Evolutionary conservation across 2,113 vertebrate species (phyloP).

Genomic region (Trachemys scripta): DNA sequence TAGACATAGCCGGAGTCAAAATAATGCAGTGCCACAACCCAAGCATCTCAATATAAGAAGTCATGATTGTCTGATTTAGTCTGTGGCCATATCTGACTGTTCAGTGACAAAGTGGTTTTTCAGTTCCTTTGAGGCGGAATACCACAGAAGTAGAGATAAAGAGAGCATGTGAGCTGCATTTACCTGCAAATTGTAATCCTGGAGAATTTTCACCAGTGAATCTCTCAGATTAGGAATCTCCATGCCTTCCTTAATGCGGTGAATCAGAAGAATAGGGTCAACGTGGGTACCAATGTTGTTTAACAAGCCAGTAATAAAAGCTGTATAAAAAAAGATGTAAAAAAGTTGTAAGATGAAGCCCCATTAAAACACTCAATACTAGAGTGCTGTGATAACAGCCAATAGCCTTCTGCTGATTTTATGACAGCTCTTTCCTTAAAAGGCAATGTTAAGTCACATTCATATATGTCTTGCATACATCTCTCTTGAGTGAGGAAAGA

Average conservation of each 20-base stretch:
- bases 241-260: conserved; percentile 98
- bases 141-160: background rate
- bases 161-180: background rate
- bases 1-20: background rate
- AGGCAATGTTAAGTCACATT: background rate
- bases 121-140: background rate
- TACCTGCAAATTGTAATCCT: conserved; percentile 98
- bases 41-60: background rate
- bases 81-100: background rate
- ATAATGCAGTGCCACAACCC: background rate
- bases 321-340: conserved; percentile 73
- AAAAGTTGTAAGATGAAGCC: background rate
- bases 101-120: background rate
- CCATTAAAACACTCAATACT: background rate
- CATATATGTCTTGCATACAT: background rate
- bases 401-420: background rate
- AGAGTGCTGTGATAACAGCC: background rate
- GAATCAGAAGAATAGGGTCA: conserved; percentile 96
- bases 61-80: background rate
- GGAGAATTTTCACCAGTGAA: conserved; percentile 97
- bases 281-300: conserved; percentile 99
- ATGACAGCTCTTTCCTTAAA: background rate
- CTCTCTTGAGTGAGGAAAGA: background rate
- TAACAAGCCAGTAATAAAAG: conserved; percentile 97
- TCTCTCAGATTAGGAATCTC: conserved; percentile 98